Base-by-base conservation (phyloP, 2,113 vertebrate genomes). In the Chionodraco myersi region DNA sequence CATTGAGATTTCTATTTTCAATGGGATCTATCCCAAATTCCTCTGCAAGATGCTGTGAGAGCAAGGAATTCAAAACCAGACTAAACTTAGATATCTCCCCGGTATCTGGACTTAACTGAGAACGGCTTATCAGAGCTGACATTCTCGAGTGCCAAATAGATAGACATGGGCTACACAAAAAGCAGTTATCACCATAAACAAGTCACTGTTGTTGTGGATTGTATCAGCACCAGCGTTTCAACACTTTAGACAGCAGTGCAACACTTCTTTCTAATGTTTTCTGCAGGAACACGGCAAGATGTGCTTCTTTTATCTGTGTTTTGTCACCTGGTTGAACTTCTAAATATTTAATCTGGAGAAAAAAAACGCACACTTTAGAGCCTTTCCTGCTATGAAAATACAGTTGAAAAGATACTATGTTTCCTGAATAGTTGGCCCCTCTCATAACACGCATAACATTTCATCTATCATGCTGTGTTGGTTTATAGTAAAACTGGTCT, bases 401-500 rank as follows among this genome's bases (percentile, higher is more conserved):
- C 62, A 82, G 68, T 59, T 57, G 59, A 73, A 69, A 78, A 64
- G 57, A 74, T 53, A 54, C 58, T 15, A 65, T 30, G 54, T 77
- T 91, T 80, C 74, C 70, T 49, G 13, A 69, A 83, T 30, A 59
- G 66, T 57, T 78, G 60, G 57, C 63, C 23, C 36, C 64, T 76
- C 67, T 65, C 70, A 83, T 56, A 41, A 41, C 36, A 41, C 36
- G 62, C 70, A 56, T 73, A 84, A 59, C 86, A 75, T 87, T 80
- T 80, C 75, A 81, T 76, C 75, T 18, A 72, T 87, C 89, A 85
- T 15, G 82, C 87, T 77, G 88, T 78, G 89, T 59, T 70, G 53
- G 87, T 91, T 88, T 91, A 87, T 75, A 89, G 90, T 89, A 90
- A 87, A 90, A 81, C 75, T 53, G 45, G 76, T 77, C 73, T 84